Conservation (phyloP, 1,140 invertebrate species). For the Augochlora pura region DNA sequence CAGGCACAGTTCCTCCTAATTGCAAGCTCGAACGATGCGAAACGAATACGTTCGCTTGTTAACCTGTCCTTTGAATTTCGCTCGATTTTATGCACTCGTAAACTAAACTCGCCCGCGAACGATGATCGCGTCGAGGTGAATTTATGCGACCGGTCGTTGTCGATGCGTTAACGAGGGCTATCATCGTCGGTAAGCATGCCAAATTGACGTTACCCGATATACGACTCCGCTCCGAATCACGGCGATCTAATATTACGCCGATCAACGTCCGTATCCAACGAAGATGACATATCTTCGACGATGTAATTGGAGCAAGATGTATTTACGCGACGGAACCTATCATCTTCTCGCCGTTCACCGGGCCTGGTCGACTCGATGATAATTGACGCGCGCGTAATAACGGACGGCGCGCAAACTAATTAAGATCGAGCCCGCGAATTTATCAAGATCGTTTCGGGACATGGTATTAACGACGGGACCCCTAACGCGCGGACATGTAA, state of each 20-base stretch:
- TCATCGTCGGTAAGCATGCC: background rate
- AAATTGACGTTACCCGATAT: constrained; percentile 27
- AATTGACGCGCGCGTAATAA: constrained; percentile 73
- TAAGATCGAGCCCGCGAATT: constrained; percentile 71
- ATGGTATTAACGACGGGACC: constrained; percentile 60
- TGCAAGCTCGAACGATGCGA: background rate
- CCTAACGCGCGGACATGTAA: constrained; percentile 6
- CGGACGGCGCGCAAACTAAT: constrained; percentile 62
- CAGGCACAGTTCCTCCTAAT: no score
- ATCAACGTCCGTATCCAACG: constrained; percentile 24
- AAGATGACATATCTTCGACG: constrained; percentile 26
- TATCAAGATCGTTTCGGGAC: constrained; percentile 58
- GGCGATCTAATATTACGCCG: constrained; percentile 36
- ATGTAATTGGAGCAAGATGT: constrained; percentile 53
- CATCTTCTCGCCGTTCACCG: constrained; percentile 65
- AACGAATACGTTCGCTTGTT: no score
- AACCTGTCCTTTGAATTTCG: background rate
- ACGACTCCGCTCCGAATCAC: constrained; percentile 38
- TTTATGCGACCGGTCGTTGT: background rate
- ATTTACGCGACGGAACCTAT: constrained; percentile 61
- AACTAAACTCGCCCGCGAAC: background rate
- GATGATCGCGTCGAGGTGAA: background rate
- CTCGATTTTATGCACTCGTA: background rate
- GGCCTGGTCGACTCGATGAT: constrained; percentile 60
- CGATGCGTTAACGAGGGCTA: constrained; percentile 19